phyloP scores from a whole-genome alignment of 2,797 vertebrate species.

The Gorsachius magnificus region DNA sequence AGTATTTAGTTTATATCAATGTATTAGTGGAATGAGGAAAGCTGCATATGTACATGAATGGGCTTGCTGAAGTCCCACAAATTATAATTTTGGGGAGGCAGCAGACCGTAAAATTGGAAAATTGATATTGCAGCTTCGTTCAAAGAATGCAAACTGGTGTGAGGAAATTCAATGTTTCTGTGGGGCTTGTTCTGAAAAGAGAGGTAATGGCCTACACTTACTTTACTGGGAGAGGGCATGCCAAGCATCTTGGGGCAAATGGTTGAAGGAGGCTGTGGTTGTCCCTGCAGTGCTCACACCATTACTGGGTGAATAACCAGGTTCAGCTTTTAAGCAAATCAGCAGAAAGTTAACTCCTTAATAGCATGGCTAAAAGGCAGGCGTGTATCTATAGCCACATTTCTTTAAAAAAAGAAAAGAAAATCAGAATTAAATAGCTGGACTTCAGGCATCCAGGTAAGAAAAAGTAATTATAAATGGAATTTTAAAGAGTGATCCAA shows the following conservation, averaged over 20 bases:
- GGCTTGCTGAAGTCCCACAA: background rate
- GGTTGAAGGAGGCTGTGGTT: fast-evolving
- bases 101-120: slow-evolving; percentile 47
- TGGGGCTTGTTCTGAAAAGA: background rate
- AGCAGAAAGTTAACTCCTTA: background rate
- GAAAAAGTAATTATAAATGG: background rate
- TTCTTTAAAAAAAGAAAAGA: background rate
- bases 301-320: too few relatives aligned
- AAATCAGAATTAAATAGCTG: background rate
- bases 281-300: background rate
- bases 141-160: background rate
- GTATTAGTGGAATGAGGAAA: background rate
- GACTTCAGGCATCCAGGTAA: background rate
- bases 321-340: background rate
- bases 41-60: background rate
- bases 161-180: background rate
- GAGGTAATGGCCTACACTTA: background rate
- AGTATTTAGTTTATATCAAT: background rate
- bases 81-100: slow-evolving; percentile 33
- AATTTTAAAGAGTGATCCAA: background rate
- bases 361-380: fast-evolving
- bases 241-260: background rate
- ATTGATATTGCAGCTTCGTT: slow-evolving; percentile 12
- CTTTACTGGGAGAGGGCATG: background rate
- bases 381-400: fast-evolving